phyloP scores from a whole-genome alignment of 1,140 invertebrate species.

The Papilio aristodemus region DNA sequence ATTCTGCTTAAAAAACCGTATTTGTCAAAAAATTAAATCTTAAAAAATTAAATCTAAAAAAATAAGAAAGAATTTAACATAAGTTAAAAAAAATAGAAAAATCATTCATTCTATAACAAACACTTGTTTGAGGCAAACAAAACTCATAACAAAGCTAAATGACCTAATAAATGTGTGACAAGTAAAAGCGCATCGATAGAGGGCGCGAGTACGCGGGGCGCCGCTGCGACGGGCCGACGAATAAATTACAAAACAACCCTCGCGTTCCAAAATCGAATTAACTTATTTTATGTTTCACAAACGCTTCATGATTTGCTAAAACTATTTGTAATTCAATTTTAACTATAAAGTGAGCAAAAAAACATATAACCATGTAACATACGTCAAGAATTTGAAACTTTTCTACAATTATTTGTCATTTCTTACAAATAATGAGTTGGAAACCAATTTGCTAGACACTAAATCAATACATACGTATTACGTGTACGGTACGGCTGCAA shows the following conservation, averaged over 20 bases:
- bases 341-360: too few relatives aligned
- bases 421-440: too few relatives aligned
- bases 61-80: too few relatives aligned
- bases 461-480: too few relatives aligned
- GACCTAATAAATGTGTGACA: slow-evolving; percentile 70
- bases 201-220: slow-evolving; percentile 45
- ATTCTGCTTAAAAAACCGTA: too few relatives aligned
- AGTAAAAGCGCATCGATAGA: slow-evolving; percentile 74
- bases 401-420: too few relatives aligned
- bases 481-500: too few relatives aligned
- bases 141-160: slow-evolving; percentile 58
- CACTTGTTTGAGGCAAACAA: slow-evolving; percentile 22
- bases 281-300: slow-evolving; percentile 35
- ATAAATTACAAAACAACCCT: slow-evolving; percentile 58
- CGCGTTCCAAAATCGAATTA: slow-evolving; percentile 40
- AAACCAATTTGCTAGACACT: too few relatives aligned
- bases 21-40: too few relatives aligned
- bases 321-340: slow-evolving; percentile 24
- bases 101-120: slow-evolving; percentile 33
- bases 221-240: slow-evolving; percentile 51
- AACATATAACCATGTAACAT: too few relatives aligned
- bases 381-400: too few relatives aligned
- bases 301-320: slow-evolving; percentile 37
- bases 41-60: too few relatives aligned
- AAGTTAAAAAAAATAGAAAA: background rate